phyloP scores from a whole-genome alignment of 2,888 invertebrate species.

The Tetanocera ferruginea region DNA sequence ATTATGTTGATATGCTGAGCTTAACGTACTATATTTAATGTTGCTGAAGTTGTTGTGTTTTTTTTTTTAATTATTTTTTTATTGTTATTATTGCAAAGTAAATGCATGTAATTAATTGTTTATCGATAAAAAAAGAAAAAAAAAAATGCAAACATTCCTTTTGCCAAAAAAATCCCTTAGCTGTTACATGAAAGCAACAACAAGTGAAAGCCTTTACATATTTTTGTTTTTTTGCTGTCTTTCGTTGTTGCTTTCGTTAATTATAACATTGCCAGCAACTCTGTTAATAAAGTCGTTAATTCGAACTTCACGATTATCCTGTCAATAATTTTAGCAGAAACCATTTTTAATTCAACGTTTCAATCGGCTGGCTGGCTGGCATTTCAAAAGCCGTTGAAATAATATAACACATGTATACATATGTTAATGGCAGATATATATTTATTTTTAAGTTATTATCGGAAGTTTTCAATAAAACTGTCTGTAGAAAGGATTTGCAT shows the following conservation, averaged over 20 bases:
- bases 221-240: background rate
- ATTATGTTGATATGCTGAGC: constrained; percentile 63
- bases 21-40: constrained; percentile 47
- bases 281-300: constrained; percentile 36
- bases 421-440: background rate
- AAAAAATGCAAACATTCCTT: constrained; percentile 2
- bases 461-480: no score
- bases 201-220: constrained; percentile 31
- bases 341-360: constrained; percentile 20
- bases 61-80: background rate
- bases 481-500: no score
- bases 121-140: constrained; percentile 9
- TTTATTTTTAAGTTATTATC: no score
- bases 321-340: constrained; percentile 31
- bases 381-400: background rate
- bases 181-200: background rate
- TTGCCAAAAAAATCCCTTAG: background rate
- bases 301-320: constrained; percentile 30
- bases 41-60: background rate
- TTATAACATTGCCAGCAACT: constrained; percentile 13
- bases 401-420: constrained; percentile 16
- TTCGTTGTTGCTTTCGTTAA: background rate
- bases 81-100: constrained; percentile 4
- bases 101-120: constrained; percentile 34
- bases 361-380: background rate